A percentile compares a stretch with the other conserved stretches of the same genome.
Conservation (phyloP, 2,113 vertebrate species). For the Todiramphus saurophagus region DNA sequence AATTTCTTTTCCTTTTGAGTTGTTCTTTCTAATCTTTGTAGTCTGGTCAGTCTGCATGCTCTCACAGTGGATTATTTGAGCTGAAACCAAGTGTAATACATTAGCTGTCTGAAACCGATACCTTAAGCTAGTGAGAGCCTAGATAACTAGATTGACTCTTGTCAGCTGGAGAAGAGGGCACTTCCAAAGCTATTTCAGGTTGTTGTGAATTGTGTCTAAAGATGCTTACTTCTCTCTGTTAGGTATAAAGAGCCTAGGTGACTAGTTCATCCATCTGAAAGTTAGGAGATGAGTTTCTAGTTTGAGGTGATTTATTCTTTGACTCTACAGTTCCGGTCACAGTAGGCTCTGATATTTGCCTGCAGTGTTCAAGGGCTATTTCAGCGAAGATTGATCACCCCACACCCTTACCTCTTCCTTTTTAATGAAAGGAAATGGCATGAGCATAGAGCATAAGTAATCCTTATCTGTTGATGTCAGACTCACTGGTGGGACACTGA, state of each 20-base stretch:
- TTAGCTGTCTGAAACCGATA: not conserved
- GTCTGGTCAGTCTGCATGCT: not conserved
- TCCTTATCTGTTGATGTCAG: not conserved
- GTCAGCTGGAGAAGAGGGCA: not conserved
- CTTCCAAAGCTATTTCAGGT: not conserved
- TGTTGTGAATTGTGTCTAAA: not conserved
- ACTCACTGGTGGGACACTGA: not conserved
- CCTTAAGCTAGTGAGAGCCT: not conserved
- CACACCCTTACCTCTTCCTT: not conserved
- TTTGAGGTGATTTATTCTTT: not conserved
- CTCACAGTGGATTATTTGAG: not conserved
- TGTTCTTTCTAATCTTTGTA: not conserved
- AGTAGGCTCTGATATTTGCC: not conserved
- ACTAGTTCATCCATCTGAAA: not conserved
- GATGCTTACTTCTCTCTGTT: not conserved
- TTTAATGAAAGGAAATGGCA: not conserved
- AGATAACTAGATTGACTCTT: not conserved
- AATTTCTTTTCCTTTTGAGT: not conserved
- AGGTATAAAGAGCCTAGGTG: not conserved
- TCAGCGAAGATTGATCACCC: not conserved
- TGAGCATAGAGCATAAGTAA: fast-evolving
- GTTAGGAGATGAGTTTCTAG: not conserved
- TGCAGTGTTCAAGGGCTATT: not conserved
- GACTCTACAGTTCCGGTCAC: not conserved
- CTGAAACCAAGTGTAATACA: not conserved